Conservation (phyloP, 2,113 vertebrate species). For the Recurvirostra avosetta region DNA sequence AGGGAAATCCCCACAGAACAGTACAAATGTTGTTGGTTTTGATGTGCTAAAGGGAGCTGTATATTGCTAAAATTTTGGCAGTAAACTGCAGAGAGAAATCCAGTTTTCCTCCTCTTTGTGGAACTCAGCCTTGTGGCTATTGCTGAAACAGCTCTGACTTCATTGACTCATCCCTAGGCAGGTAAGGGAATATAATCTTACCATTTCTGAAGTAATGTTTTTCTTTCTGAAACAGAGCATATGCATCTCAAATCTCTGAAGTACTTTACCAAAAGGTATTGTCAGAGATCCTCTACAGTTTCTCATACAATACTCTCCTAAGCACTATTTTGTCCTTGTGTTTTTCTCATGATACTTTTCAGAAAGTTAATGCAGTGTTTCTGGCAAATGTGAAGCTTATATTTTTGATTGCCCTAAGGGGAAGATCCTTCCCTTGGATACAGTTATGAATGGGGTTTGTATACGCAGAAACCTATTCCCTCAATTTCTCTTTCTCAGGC, state of each 20-base stretch:
- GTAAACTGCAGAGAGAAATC: not conserved
- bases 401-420: not conserved
- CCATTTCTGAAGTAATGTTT: not conserved
- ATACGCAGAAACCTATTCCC: not conserved
- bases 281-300: not conserved
- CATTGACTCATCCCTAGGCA: not conserved
- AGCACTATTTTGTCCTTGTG: not conserved
- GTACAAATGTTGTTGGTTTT: not conserved
- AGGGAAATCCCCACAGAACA: not conserved
- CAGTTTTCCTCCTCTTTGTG: not conserved
- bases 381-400: not conserved
- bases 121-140: not conserved
- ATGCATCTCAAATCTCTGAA: not conserved
- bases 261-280: not conserved
- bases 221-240: not conserved
- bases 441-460: not conserved
- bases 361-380: not conserved
- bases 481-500: not conserved
- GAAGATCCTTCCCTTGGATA: not conserved
- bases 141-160: not conserved
- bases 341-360: not conserved
- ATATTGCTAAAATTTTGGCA: not conserved
- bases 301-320: not conserved
- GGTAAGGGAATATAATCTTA: not conserved
- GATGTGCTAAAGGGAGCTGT: not conserved